phyloP scores from a whole-genome alignment of 2,888 invertebrate species.

The Leptodirus hochenwartii region DNA sequence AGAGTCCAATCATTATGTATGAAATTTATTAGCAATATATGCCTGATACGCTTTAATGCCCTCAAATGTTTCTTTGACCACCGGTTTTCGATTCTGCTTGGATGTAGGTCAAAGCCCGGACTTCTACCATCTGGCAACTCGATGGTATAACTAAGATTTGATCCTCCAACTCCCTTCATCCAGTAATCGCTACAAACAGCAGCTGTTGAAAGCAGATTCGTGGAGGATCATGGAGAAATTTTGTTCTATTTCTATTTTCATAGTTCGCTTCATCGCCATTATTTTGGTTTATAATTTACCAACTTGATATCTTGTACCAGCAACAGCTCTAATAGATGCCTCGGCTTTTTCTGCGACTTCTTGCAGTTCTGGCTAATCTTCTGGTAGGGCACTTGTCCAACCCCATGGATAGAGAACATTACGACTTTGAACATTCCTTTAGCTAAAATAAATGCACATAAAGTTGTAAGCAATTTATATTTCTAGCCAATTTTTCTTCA shows the following conservation, averaged over 20 bases:
- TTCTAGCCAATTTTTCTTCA: too few species aligned
- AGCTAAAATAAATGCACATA: too few species aligned
- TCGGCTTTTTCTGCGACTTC: constrained; percentile 27
- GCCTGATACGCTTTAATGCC: constrained; percentile 33
- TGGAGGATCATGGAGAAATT: too few species aligned
- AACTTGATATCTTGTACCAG: constrained; percentile 29
- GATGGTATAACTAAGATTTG: constrained; percentile 40
- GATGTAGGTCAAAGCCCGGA: constrained; percentile 37
- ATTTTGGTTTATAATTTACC: too few species aligned
- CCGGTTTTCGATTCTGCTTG: constrained; percentile 32
- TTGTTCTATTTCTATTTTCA: too few species aligned
- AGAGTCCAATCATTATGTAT: too few species aligned
- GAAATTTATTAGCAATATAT: constrained; percentile 19
- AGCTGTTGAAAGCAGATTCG: constrained; percentile 29
- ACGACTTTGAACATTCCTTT: too few species aligned
- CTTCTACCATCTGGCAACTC: constrained; percentile 39
- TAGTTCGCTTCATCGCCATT: too few species aligned
- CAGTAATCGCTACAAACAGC: constrained; percentile 49
- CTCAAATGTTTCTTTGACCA: constrained; percentile 40
- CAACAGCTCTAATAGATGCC: constrained; percentile 24
- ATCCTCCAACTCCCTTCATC: constrained; percentile 33
- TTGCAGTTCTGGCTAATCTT: constrained; percentile 28
- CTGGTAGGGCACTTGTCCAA: constrained; percentile 31
- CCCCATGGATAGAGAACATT: constrained; percentile 51
- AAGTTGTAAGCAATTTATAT: too few species aligned